Conservation (phyloP, 2,888 invertebrate genomes). For the Nematopogon swammerdamellus region DNA sequence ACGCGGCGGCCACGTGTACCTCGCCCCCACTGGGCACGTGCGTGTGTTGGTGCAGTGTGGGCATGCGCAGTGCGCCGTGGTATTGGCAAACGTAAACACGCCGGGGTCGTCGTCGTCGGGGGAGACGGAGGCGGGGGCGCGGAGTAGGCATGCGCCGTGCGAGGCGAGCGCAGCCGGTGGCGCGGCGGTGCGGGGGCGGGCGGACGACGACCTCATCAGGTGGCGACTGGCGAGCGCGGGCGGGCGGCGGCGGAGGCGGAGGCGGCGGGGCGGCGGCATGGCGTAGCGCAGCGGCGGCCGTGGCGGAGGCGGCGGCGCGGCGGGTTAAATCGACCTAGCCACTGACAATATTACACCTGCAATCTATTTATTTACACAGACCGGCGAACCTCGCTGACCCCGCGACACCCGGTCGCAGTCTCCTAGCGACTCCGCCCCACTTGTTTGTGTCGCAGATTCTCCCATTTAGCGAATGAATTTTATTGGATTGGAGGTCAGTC, state of each 20-base stretch:
- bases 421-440: neutral
- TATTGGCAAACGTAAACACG: neutral
- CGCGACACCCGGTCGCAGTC: too few species aligned
- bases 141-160: constrained; percentile 42
- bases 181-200: constrained; percentile 10
- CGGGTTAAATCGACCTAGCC: neutral
- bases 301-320: neutral
- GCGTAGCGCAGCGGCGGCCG: neutral
- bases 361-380: neutral
- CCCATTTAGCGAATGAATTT: neutral
- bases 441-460: neutral
- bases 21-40: neutral
- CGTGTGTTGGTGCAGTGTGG: neutral
- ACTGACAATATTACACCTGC: neutral
- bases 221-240: too few species aligned
- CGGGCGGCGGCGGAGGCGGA: neutral
- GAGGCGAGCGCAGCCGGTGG: constrained; percentile 11
- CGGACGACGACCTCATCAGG: constrained; percentile 1
- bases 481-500: neutral
- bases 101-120: constrained; percentile 15
- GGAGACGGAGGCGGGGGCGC: constrained; percentile 23
- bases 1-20: neutral
- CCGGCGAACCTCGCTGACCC: neutral
- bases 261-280: neutral
- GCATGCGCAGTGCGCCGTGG: neutral